Conservation (phyloP, 2,888 invertebrate species). For the Conus canariensis region DNA sequence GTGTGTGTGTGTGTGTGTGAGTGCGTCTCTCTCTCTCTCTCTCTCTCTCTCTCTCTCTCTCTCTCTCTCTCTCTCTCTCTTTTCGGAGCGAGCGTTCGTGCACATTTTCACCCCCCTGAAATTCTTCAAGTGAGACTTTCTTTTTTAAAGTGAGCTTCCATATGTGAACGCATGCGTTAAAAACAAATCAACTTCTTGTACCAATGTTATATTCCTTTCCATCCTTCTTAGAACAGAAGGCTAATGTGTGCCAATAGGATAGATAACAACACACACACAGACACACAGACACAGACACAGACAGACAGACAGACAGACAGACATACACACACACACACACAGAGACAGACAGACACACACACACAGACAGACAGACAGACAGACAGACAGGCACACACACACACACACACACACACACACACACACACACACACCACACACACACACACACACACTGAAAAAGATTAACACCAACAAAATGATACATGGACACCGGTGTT, state of each 20-base stretch:
- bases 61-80: neutral
- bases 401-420: neutral
- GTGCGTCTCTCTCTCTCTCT: too few species aligned
- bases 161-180: too few species aligned
- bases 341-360: neutral
- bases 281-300: neutral
- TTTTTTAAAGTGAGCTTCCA: too few species aligned
- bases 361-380: neutral
- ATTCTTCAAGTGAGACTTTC: too few species aligned
- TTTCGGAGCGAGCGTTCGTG: neutral
- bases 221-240: neutral
- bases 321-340: neutral
- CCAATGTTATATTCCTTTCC: too few species aligned
- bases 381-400: neutral
- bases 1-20: too few species aligned
- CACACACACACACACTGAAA: neutral
- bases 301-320: neutral
- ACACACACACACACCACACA: neutral
- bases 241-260: neutral
- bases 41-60: too few species aligned
- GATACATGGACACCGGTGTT: neutral
- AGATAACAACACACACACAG: neutral
- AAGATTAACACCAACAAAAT: neutral
- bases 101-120: too few species aligned
- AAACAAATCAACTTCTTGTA: too few species aligned